Evolutionary conservation across 1,140 invertebrate genomes (phyloP), one percentile per base, ranked within the genome.

Genomic region (Triops longicaudatus): DNA sequence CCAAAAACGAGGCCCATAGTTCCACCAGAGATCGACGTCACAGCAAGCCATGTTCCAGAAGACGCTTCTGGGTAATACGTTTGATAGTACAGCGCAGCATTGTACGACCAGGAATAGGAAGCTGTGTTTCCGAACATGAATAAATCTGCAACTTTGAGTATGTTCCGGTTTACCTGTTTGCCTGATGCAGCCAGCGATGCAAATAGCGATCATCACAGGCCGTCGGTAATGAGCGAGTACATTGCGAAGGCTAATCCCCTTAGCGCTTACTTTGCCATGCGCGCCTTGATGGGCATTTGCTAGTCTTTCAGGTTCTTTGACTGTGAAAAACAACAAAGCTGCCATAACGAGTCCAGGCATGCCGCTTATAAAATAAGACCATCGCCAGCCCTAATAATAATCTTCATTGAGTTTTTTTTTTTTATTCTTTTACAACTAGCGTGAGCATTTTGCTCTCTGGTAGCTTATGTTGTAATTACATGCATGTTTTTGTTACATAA

Each of bases 31-130:
- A 95, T 94, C 11, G 93, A 94, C 11, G 94, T 92, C 1, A 90
- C 90, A 82, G 94, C 94, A 73, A 95, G 84, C 92, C 92, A 94
- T 89, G 92, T 93, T 80, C 92, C 92, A 11, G 94, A 87, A 85
- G 95, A 92, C 78, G 92, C 90, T 79, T 93, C 92, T 0, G 93
- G 93, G 84, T 93, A 95, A 83, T 94, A 94, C 42, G 89, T 89
- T 76, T 92, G 88, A 82, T 94, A 96, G 83, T 94, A 95, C 28
- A 94, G 86, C 83, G 95, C 93, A 9, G 93, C 93, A 83, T 95
- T 95, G 86, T 95, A 95, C 0, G 93, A 92, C 82, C 95, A 95
- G 78, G 90, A 92, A 88, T 94, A 92, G 77, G 93, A 93, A 81
- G 93, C 91, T 92, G 82, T 22, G 84, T 83, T 80, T 76, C 43